These are phyloP conservation scores for Mongoloraphidia duomilia DNA, from an alignment of 2,888 invertebrate species.

Conservation along the genomic window DNA sequence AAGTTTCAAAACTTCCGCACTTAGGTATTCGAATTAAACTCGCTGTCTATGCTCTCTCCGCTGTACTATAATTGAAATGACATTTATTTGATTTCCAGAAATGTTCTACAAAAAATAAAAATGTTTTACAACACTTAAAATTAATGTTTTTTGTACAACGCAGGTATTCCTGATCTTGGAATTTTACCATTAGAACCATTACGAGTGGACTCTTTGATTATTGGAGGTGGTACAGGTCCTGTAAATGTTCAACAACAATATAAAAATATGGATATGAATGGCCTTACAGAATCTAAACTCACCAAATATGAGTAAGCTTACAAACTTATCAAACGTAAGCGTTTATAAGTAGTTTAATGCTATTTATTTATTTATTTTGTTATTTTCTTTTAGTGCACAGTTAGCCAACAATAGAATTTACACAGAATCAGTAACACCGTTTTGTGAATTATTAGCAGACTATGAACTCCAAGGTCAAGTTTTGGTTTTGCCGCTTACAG, in stretches of 20 bases:
- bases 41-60: too few species aligned
- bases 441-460: constrained; percentile 48
- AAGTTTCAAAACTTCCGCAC: too few species aligned
- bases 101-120: too few species aligned
- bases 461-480: constrained; percentile 52
- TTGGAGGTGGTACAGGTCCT: constrained; percentile 35
- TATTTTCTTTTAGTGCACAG: constrained; percentile 34
- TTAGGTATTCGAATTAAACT: too few species aligned
- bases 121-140: too few species aligned
- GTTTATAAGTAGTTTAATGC: background rate
- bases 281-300: constrained; percentile 40
- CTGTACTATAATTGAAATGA: too few species aligned
- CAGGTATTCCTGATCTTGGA: constrained; percentile 23
- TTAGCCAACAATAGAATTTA: constrained; percentile 33
- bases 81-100: too few species aligned
- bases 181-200: constrained; percentile 48
- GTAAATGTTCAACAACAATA: constrained; percentile 47
- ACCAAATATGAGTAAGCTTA: constrained; percentile 38
- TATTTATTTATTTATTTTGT: background rate
- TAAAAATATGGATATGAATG: constrained; percentile 43
- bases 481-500: constrained; percentile 48
- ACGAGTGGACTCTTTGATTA: constrained; percentile 37
- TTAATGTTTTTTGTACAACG: too few species aligned
- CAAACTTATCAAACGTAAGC: background rate
- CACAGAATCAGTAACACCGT: constrained; percentile 34